Percentiles rank a stretch among this genome's conserved stretches.
Conservation (phyloP, 2,797 vertebrate species). For the Gobionotothen gibberifrons region DNA sequence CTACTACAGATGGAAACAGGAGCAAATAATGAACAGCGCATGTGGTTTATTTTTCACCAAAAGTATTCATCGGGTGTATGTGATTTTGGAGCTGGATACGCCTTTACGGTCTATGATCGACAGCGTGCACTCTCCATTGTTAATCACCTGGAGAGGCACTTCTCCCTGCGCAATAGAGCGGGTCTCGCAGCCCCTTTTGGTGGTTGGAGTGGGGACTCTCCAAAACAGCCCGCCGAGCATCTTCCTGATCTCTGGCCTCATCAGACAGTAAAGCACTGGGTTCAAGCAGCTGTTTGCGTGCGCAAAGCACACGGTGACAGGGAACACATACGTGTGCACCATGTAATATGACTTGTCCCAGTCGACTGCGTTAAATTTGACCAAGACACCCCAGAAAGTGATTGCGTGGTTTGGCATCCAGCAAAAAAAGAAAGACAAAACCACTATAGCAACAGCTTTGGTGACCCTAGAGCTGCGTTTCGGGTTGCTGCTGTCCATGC, state of each 20-base stretch:
- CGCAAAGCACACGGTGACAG: conserved; percentile 85
- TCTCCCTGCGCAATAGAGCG: conserved; percentile 72
- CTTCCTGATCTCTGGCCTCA: conserved; percentile 86
- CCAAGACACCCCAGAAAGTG: conserved; percentile 87
- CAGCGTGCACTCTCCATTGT: conserved; percentile 65
- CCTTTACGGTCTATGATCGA: conserved; percentile 71
- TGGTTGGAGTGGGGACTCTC: conserved; percentile 67
- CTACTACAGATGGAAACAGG: background rate
- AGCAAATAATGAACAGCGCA: background rate
- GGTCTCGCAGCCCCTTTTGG: conserved; percentile 62
- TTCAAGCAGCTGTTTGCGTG: conserved; percentile 88
- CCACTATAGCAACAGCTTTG: conserved; percentile 82
- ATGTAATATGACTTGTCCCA: conserved; percentile 85
- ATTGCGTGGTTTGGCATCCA: conserved; percentile 87
- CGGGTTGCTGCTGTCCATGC: conserved; percentile 72
- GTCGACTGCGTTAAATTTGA: conserved; percentile 84
- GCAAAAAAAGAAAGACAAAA: conserved; percentile 83
- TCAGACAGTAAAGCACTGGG: conserved; percentile 86
- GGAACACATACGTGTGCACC: conserved; percentile 87
- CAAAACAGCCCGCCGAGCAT: conserved; percentile 80
- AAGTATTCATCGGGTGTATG: conserved; percentile 7
- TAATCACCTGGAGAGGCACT: conserved; percentile 68
- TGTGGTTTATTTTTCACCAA: background rate
- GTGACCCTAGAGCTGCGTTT: conserved; percentile 81
- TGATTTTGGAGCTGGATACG: conserved; percentile 34